Conservation (phyloP, 2,888 invertebrate genomes). For the Drosophila parthenogenetica region DNA sequence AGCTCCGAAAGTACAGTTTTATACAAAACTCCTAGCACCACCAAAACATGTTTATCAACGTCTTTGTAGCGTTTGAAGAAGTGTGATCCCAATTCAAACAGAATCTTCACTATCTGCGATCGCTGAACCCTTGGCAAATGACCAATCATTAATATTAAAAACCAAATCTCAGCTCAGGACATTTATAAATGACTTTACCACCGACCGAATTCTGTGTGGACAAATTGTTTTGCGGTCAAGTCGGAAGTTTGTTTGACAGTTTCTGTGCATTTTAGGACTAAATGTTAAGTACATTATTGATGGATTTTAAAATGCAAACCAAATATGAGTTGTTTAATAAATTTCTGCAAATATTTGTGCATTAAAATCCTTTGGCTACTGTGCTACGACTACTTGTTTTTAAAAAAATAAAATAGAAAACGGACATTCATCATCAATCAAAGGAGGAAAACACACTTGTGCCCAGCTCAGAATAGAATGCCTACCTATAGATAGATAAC, state of each 20-base stretch:
- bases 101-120: conserved; percentile 33
- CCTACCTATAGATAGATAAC: conserved; percentile 24
- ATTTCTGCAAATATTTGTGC: conserved; percentile 68
- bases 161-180: conserved; percentile 56
- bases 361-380: conserved; percentile 67
- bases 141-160: conserved; percentile 70
- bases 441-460: conserved; percentile 56
- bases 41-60: conserved; percentile 6
- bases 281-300: conserved; percentile 59
- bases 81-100: conserved; percentile 42
- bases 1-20: conserved; percentile 5
- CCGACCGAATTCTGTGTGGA: conserved; percentile 49
- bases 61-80: conserved; percentile 2
- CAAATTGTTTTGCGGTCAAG: conserved; percentile 73
- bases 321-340: conserved; percentile 48
- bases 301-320: conserved; percentile 50
- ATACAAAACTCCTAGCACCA: neutral
- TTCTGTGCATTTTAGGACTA: conserved; percentile 15
- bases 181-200: conserved; percentile 69
- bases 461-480: conserved; percentile 9
- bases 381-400: conserved; percentile 53
- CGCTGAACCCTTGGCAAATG: conserved; percentile 52
- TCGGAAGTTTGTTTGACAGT: conserved; percentile 35
- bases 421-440: conserved; percentile 69
- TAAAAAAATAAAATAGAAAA: neutral